Conservation (phyloP, 2,888 invertebrate genomes). For the Psylliodes chrysocephalus region DNA sequence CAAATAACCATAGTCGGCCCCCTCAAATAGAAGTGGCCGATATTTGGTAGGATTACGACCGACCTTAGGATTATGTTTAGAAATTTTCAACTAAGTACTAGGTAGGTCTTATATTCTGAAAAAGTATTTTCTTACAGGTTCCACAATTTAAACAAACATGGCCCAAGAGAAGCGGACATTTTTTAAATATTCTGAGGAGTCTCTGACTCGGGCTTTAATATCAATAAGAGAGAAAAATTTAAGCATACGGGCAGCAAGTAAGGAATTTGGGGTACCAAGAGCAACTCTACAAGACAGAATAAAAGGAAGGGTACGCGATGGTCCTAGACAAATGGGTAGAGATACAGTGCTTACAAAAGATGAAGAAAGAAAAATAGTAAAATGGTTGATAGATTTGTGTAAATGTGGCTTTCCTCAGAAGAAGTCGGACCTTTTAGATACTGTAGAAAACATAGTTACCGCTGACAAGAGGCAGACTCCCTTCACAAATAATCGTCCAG, state of each 20-base stretch:
- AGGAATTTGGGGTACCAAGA: slow-evolving; percentile 31
- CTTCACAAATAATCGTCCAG: not conserved
- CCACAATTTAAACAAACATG: too few relatives aligned
- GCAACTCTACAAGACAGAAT: slow-evolving; percentile 33
- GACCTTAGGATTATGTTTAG: too few relatives aligned
- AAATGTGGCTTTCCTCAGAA: slow-evolving; percentile 19
- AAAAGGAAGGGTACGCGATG: not conserved
- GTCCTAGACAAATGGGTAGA: slow-evolving; percentile 28
- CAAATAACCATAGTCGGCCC: too few relatives aligned
- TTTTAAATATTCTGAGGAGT: slow-evolving; percentile 28
- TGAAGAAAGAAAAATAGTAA: slow-evolving; percentile 15
- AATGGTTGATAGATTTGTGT: slow-evolving; percentile 3
- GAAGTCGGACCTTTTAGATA: slow-evolving; percentile 19
- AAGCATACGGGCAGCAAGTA: slow-evolving; percentile 29
- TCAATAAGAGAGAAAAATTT: slow-evolving; percentile 26
- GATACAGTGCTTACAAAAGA: slow-evolving; percentile 12
- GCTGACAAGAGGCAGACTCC: not conserved
- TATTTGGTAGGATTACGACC: too few relatives aligned
- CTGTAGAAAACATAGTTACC: slow-evolving; percentile 14
- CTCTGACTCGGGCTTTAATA: slow-evolving; percentile 21
- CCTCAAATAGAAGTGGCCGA: too few relatives aligned
- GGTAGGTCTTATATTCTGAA: too few relatives aligned
- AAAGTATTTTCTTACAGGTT: too few relatives aligned
- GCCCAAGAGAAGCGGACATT: not conserved
- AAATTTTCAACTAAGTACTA: too few relatives aligned